Base-by-base conservation (phyloP, 1,140 invertebrate species). In the Bombus impatiens region DNA sequence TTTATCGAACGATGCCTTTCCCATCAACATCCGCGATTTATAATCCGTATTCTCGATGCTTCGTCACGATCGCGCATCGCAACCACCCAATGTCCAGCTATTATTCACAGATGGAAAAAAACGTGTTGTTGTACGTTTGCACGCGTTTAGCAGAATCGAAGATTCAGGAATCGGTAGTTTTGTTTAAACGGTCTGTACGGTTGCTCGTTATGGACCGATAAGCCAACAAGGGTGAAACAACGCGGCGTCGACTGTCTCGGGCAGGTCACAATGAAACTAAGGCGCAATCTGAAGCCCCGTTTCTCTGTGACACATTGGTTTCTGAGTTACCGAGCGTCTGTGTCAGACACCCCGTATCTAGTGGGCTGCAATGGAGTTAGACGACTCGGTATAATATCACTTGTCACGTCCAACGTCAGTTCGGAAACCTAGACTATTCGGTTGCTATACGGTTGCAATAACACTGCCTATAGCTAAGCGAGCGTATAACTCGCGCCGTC, bases 1-100 rank as follows among this genome's bases (percentile, higher is more conserved):
- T 94, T 95, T 95, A 95, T 94, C 91, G 94, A 90, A 89, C 87
- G 84, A 83, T 84, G 68, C 86, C 37, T 42, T 82, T 72, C 57
- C 80, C 42, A 65, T 79, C 85, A 78, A 82, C 87, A 75, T 62
- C 65, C 57, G 78, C 92, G 90, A 94, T 94, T 94, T 94, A 94
- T 93, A 94, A 95, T 94, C 93, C 84, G 86, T 77, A 68, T 57
- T 83, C 86, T 44, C 57, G 72, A 84, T 90, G 88, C 87, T 86
- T 79, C 86, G 91, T 93, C 91, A 91, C 88, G 89, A 92, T 90
- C 90, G 47, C 88, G 77, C 40, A 62, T 47, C 42, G 57, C 59
- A n/a, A 32, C 78, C 77, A 91, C 78, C 88, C 88, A 82, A 87
- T 89, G 77, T 57, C n/a, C 44, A 57, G 65, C 68, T 70, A 32